A percentile compares a stretch with the other conserved stretches of the same genome.
Conservation (phyloP, 1,140 invertebrate species). For the Zophobas morio region DNA sequence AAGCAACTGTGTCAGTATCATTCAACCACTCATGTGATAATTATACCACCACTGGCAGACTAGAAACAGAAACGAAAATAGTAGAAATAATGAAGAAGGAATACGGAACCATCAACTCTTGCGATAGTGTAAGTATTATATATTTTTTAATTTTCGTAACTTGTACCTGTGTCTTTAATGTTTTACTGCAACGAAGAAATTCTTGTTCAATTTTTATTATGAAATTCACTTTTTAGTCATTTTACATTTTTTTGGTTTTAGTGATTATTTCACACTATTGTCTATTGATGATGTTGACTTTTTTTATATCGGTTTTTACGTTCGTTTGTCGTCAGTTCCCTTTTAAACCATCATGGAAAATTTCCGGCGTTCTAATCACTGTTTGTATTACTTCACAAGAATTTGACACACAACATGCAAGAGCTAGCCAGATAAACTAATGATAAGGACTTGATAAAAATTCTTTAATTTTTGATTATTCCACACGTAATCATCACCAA, state of each 20-base stretch:
- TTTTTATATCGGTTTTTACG: too few species aligned
- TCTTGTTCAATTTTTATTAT: not conserved
- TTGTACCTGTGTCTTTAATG: not conserved
- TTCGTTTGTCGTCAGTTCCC: not conserved
- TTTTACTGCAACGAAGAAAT: not conserved
- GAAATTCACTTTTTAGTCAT: not conserved
- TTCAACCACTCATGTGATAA: conserved; percentile 19
- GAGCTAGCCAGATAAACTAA: conserved; percentile 18
- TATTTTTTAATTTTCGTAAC: conserved; percentile 12
- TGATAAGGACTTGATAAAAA: not conserved
- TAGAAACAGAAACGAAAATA: not conserved
- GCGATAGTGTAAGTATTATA: conserved; percentile 17
- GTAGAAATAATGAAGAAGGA: conserved; percentile 18
- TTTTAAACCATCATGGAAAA: conserved; percentile 16
- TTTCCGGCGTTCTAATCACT: conserved; percentile 8
- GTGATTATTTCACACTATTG: too few species aligned
- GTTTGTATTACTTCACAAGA: conserved; percentile 12
- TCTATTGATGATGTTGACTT: too few species aligned
- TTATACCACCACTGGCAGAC: conserved; percentile 5
- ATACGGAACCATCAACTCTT: conserved; percentile 27
- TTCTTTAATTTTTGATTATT: conserved; percentile 6
- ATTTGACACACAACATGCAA: conserved; percentile 22
- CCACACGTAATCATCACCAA: too few species aligned
- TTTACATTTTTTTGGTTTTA: too few species aligned
- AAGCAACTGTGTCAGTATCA: conserved; percentile 9